phyloP scores from a whole-genome alignment of 2,888 invertebrate species.

The Acleris holmiana region DNA sequence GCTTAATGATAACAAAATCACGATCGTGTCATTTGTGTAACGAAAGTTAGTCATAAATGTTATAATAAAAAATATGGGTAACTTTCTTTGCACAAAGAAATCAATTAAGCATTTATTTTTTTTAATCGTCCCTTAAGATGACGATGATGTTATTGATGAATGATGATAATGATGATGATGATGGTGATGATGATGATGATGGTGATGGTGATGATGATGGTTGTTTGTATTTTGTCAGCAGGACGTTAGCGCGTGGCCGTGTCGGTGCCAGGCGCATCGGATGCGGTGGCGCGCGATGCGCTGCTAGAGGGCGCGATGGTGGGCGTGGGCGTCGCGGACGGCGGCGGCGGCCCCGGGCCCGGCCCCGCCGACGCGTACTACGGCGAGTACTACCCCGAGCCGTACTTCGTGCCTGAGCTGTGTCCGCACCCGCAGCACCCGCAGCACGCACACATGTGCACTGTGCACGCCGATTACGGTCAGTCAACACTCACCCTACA shows the following conservation, averaged over 20 bases:
- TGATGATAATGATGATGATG: no score
- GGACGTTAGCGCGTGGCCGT: slow-evolving; percentile 37
- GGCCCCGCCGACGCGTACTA: slow-evolving; percentile 69
- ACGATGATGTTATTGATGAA: no score
- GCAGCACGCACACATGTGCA: slow-evolving; percentile 87
- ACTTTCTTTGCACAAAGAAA: no score
- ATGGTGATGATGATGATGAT: background rate
- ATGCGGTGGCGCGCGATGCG: slow-evolving; percentile 70
- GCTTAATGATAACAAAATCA: no score
- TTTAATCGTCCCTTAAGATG: no score
- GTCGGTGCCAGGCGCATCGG: slow-evolving; percentile 54
- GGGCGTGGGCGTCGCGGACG: slow-evolving; percentile 80
- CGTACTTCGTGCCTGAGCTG: slow-evolving; percentile 85
- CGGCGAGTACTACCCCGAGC: slow-evolving; percentile 86
- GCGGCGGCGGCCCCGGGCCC: slow-evolving; percentile 61
- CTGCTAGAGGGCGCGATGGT: slow-evolving; percentile 74
- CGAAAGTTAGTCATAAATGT: no score
- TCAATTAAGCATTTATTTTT: no score
- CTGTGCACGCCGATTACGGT: slow-evolving; percentile 90
- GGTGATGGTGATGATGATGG: background rate
- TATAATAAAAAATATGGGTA: no score
- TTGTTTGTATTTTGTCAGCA: slow-evolving; percentile 46
- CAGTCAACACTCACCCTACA: slow-evolving; percentile 54
- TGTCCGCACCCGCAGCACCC: slow-evolving; percentile 86
- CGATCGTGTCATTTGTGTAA: no score